Conservation (phyloP, 2,797 vertebrate genomes). For the Uromys caudimaculatus region DNA sequence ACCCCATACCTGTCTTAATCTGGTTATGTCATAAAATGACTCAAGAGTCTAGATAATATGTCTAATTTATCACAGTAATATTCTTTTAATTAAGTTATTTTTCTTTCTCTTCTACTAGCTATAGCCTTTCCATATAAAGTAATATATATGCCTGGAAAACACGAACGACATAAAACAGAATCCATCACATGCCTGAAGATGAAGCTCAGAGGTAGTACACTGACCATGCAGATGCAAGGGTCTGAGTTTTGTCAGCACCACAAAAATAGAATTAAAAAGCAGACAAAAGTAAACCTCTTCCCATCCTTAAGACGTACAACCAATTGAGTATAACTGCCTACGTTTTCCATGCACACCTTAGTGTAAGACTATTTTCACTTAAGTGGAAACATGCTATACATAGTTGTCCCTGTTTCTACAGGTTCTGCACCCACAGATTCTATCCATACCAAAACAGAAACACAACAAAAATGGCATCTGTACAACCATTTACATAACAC, state of each 20-base stretch:
- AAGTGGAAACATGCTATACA: slow-evolving; percentile 2
- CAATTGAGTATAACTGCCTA: neutral
- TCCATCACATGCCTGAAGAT: neutral
- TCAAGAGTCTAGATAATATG: neutral
- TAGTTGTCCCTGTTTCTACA: neutral
- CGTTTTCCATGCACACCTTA: neutral
- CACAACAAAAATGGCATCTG: neutral
- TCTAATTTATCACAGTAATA: slow-evolving; percentile 25
- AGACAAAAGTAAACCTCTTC: slow-evolving; percentile 38
- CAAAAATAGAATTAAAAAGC: neutral
- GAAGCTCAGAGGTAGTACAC: neutral
- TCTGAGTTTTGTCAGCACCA: neutral
- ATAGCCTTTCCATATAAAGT: slow-evolving; percentile 27
- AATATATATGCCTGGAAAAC: neutral
- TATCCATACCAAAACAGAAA: neutral
- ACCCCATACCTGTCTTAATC: neutral
- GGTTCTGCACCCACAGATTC: neutral
- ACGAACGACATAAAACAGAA: slow-evolving; percentile 7
- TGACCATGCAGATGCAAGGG: neutral
- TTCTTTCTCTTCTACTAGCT: slow-evolving; percentile 45
- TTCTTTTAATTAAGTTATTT: slow-evolving; percentile 32
- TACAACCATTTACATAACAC: neutral
- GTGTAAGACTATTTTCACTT: neutral
- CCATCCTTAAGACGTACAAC: neutral
- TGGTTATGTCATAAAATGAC: slow-evolving; percentile 20